Base-by-base conservation (phyloP, 2,113 vertebrate species). In the Maccullochella peelii region DNA sequence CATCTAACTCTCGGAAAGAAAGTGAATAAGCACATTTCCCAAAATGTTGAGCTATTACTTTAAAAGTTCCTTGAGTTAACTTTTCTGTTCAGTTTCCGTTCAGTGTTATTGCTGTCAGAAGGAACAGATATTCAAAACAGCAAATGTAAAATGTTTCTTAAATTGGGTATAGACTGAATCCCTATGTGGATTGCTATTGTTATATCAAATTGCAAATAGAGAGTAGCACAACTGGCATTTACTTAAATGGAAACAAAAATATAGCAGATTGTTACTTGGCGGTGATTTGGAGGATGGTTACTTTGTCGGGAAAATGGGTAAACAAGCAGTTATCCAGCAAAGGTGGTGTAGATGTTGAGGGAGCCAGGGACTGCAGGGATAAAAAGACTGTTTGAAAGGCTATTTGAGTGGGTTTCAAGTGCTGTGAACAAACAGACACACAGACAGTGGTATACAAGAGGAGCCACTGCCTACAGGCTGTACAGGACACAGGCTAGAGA, bases 391-490 rank as follows among this genome's bases (percentile, higher is more conserved):
- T 74, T 63, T 76, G 71, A 79, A 58, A 49, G 66, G 36, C 73
- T 54, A 52, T 77, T 73, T 69, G 83, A 91, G 83, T 73, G 74
- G 66, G 77, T 79, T 88, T 88, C 69, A 62, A 80, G 79, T 80
- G 79, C 83, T 70, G 33, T n/a, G 58, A 82, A 62, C 65, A 52
- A 67, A 88, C 74, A 86, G 79, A 77, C 65, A 71, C 44, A 80
- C 83, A 83, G 77, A 83, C 82, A n/a, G 87, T 6, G 72, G 42
- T 69, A 54, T 58, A 83, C 47, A 86, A 61, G 65, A 87, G 86
- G 85, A 92, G 90, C 89, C 80, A 59, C 38, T 76, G 84, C 82
- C 91, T 77, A 25, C 59, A 71, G 82, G 83, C 87, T 73, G 82
- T 50, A 54, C 83, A 71, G 88, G 86, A 74, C 84, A 57, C 52